A percentile compares a stretch with the other conserved stretches of the same genome.
Conservation (phyloP, 1,140 invertebrate species). For the Drosophila takahashii region DNA sequence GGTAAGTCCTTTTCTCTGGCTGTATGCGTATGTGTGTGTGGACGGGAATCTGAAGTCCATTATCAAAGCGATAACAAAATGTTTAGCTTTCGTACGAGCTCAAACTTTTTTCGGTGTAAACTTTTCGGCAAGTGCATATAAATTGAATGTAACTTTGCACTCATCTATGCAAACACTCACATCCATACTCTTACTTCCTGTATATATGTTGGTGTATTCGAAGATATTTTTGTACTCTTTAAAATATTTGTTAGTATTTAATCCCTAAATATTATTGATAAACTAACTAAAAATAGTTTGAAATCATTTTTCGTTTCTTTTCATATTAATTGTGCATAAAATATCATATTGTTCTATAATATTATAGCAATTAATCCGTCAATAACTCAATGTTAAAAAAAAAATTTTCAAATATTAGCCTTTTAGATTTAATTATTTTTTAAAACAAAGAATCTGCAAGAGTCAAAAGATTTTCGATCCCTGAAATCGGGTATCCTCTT, state of each 20-base stretch:
- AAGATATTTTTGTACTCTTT: background rate
- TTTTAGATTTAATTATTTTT: too few relatives aligned
- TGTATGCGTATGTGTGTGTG: conserved; percentile 6
- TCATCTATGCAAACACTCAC: conserved; percentile 67
- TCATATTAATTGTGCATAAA: too few relatives aligned
- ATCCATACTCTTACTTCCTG: background rate
- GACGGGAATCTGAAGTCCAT: conserved; percentile 60
- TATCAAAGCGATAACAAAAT: conserved; percentile 79
- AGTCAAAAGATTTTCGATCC: background rate
- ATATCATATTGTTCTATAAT: too few relatives aligned
- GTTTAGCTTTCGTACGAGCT: conserved; percentile 76
- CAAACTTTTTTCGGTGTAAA: conserved; percentile 67
- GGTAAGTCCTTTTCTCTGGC: background rate
- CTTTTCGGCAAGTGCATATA: conserved; percentile 78
- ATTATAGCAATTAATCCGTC: too few relatives aligned
- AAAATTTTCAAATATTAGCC: too few relatives aligned
- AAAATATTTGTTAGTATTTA: background rate
- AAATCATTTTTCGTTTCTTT: too few relatives aligned
- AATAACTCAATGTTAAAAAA: too few relatives aligned
- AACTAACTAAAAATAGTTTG: too few relatives aligned
- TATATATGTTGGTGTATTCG: background rate
- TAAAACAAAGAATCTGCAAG: background rate
- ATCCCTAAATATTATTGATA: background rate
- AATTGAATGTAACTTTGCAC: conserved; percentile 81
- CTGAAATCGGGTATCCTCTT: background rate